Evolutionary conservation across 2,888 invertebrate species (phyloP), one percentile per base, ranked within the genome.

Genomic region (Operophtera brumata): DNA sequence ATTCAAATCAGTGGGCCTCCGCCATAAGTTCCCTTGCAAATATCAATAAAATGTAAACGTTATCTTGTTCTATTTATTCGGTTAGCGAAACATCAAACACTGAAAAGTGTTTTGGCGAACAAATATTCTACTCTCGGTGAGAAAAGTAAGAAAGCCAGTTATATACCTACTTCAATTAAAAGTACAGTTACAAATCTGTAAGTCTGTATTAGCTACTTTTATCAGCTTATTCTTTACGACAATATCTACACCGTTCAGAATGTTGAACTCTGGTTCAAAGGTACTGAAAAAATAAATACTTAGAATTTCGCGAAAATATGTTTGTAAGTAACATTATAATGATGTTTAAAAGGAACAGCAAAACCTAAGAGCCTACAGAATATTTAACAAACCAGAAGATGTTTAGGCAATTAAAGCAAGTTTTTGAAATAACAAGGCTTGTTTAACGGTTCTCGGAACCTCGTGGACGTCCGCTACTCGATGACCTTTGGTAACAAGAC

Each of bases 21-120:
- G 56, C 61, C 65, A 66, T 69, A 68, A 67, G 57, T 66, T 67
- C 59, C 44, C 47, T 51, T 49, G 64, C 56, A 70, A 63, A 65
- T 53, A 60, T 44, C 59, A 57, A 65, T 62, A 64, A 65, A 61
- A 65, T 59, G 41, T 44, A 41, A 54, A 52, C 59, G 54, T 35
- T 57, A 58, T 53, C 52, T 39, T 47, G 46, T 49, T 58, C 51
- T 51, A 57, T 54, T 55, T 53, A 48, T 48, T 56, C 53, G 43
- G 40, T 32, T 35, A 49, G 41, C 37, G 39, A 13, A 41, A 51
- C 50, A 40, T 30, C 28, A 54, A 39, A 10, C 13, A 37, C 7
- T 11, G 30, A 32, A 40, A 41, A 46, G 13, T 32, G 8, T 26
- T 20, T 14, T 11, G 14, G 30, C 48, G 28, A 14, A 39, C 42